Percentiles rank a stretch among this genome's conserved stretches.
These are phyloP conservation scores for Dendrophyllia cribrosa DNA, from an alignment of 64 coral and sea anemone genomes.

Conservation along the genomic window DNA sequence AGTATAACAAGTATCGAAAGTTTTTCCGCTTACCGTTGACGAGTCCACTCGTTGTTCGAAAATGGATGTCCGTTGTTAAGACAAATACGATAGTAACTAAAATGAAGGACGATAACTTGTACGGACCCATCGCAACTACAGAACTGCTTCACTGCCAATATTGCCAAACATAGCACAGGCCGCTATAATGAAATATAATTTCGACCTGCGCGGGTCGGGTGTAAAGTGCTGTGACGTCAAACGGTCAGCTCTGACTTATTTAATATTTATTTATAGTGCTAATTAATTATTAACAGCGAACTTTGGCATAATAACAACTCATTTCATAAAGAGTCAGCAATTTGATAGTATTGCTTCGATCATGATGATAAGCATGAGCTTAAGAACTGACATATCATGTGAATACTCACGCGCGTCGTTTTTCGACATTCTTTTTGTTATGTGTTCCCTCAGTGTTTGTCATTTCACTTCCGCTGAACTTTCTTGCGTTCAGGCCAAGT, in stretches of 20 bases:
- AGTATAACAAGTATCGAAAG: background rate
- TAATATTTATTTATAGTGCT: background rate
- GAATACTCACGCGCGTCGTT: too few relatives aligned
- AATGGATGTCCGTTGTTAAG: background rate
- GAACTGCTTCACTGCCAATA: background rate
- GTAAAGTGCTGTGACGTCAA: background rate
- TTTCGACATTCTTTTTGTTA: too few relatives aligned
- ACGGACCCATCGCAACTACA: background rate
- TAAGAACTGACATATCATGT: too few relatives aligned
- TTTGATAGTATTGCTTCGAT: background rate
- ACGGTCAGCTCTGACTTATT: background rate
- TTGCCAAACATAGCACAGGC: background rate
- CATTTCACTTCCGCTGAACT: too few relatives aligned
- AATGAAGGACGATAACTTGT: background rate
- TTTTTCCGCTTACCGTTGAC: slow-evolving; percentile 12
- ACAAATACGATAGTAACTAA: background rate
- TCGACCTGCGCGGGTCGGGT: background rate
- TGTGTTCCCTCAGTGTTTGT: too few relatives aligned
- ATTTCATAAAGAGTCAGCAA: background rate
- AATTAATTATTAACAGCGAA: background rate
- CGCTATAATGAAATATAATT: background rate
- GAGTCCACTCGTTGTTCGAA: background rate
- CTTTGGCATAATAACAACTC: background rate
- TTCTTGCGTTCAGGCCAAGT: too few relatives aligned
- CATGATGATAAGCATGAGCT: too few relatives aligned